Evolutionary conservation across 1,140 invertebrate species (phyloP), one percentile per base, ranked within the genome.

Genomic region (Ruditapes philippinarum): DNA sequence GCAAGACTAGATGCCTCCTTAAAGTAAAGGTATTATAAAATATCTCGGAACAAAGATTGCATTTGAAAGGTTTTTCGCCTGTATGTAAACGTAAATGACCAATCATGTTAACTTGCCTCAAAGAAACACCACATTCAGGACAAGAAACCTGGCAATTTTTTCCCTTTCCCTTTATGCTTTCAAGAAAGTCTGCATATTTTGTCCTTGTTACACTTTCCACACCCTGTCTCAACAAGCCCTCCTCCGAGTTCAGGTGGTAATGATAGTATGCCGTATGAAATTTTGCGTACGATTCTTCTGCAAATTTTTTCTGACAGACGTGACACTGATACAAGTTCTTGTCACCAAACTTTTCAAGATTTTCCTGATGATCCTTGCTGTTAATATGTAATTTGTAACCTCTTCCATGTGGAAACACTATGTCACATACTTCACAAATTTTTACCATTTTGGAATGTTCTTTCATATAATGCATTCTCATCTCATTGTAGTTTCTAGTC

Each of bases 11-110:
- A 81, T 96, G 95, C n/a, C 94, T 87, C 2, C 93, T 74, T 22
- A 96, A 88, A 7, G 92, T 91, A 36, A 91, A 73, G 17, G 85
- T 79, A 9, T 92, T 92, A 33, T 85, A 84, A 78, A 94, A 95
- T 0, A 86, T 89, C 19, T 91, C 89, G 28, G 83, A 83, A 84
- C 95, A 95, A 33, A 94, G 91, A 0, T 91, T 86, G 70, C 95
- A 95, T n/a, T 88, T 88, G 73, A 92, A 95, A 25, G 93, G 94
- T 54, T 91, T 89, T 36, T 94, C 93, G 0, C 92, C 92, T 12
- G 92, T 93, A 78, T 95, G 94, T 0, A 89, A 79, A 31, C 94
- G 87, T 11, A 95, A 87, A 87, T 95, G 95, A 89, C 93, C 94
- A 19, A 94, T 85, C 9, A 95, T 90, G 31, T 91, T 91, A 25